phyloP scores from a whole-genome alignment of 1,140 invertebrate genomes.

The silkworm (Bombyx mori) region ASM3026992v2 NC_085122.1:6774001-6774500 shows the following conservation, averaged over 20 bases:
- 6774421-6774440: too few species aligned
- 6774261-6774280: slow-evolving; percentile 7
- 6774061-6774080: slow-evolving; percentile 41
- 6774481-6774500: too few species aligned
- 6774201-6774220: slow-evolving; percentile 33
- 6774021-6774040: neutral
- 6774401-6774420: too few species aligned
- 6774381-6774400: too few species aligned
- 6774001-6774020: neutral
- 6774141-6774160: slow-evolving; percentile 11
- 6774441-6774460: too few species aligned
- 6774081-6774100: slow-evolving; percentile 47
- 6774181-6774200: slow-evolving; percentile 30
- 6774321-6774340: slow-evolving; percentile 20
- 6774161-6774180: slow-evolving; percentile 37
- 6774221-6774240: slow-evolving; percentile 4
- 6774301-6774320: slow-evolving; percentile 16
- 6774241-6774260: neutral
- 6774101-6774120: slow-evolving; percentile 29
- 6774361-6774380: neutral
- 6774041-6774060: neutral
- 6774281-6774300: slow-evolving; percentile 7
- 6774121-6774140: too few species aligned
- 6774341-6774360: slow-evolving; percentile 21
- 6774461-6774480: too few species aligned